These are phyloP conservation scores for Laticauda colubrina DNA, from an alignment of 2,113 vertebrate genomes.

Conservation along the genomic window DNA sequence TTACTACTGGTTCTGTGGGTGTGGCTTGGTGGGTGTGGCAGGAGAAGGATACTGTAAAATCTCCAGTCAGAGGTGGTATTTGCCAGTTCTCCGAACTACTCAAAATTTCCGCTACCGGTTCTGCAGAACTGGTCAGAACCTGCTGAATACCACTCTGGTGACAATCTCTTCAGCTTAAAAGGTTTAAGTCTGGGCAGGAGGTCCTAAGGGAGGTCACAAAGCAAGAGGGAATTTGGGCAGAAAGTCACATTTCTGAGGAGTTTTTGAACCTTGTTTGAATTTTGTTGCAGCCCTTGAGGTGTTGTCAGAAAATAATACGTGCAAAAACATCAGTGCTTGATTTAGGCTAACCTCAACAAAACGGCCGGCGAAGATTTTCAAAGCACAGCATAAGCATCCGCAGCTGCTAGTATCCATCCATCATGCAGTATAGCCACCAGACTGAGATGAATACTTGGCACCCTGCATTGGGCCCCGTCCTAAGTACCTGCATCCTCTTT, in stretches of 20 bases:
- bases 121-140: too few relatives aligned
- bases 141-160: too few relatives aligned
- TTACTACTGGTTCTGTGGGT: too few relatives aligned
- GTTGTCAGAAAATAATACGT: neutral
- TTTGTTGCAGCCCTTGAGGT: neutral
- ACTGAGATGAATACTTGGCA: neutral
- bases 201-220: neutral
- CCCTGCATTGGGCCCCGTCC: neutral
- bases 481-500: neutral
- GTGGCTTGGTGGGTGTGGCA: too few relatives aligned
- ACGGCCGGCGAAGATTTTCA: neutral
- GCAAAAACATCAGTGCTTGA: neutral
- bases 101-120: too few relatives aligned
- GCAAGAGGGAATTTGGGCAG: neutral
- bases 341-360: neutral
- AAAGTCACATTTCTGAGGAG: neutral
- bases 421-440: neutral
- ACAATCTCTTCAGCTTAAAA: neutral
- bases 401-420: neutral
- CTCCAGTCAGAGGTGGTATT: too few relatives aligned
- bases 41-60: too few relatives aligned
- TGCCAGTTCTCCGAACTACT: too few relatives aligned
- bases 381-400: neutral
- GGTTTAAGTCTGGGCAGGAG: neutral
- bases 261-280: neutral